Percentiles rank a stretch among this genome's conserved stretches.
phyloP scores from a whole-genome alignment of 2,113 vertebrate species.

The Donacobius atricapilla region DNA sequence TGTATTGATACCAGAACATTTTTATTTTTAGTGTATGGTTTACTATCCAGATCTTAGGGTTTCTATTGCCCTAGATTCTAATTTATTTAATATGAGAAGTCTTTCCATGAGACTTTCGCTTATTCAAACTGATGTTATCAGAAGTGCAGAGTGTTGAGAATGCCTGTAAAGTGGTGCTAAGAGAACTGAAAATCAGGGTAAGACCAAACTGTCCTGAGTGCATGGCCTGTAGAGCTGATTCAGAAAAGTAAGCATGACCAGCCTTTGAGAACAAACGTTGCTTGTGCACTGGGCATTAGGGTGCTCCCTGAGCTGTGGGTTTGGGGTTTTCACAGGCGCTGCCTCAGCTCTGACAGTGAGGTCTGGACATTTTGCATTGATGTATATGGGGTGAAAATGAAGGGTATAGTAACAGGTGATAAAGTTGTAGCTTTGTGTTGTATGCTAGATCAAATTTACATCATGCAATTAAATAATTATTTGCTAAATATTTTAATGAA shows the following conservation, averaged over 20 bases:
- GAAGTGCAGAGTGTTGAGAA: background rate
- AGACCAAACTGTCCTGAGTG: background rate
- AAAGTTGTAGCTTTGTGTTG: background rate
- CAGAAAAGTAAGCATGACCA: background rate
- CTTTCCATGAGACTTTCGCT: background rate
- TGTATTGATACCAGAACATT: background rate
- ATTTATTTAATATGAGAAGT: background rate
- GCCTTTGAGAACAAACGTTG: background rate
- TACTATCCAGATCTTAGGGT: background rate
- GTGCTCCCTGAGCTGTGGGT: background rate
- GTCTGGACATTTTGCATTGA: background rate
- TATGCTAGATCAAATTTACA: background rate
- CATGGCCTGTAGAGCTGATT: background rate
- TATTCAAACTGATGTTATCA: background rate
- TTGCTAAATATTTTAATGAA: background rate
- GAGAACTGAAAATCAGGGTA: background rate
- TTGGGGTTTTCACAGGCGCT: background rate
- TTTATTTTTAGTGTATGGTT: background rate
- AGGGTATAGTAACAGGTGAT: background rate
- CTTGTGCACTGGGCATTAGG: background rate
- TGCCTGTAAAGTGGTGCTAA: background rate
- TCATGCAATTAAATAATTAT: background rate
- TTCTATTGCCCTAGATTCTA: background rate
- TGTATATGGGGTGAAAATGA: background rate
- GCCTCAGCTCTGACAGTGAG: background rate